Evolutionary conservation across 2,113 vertebrate genomes (phyloP).

Genomic region (Cacatua alba): DNA sequence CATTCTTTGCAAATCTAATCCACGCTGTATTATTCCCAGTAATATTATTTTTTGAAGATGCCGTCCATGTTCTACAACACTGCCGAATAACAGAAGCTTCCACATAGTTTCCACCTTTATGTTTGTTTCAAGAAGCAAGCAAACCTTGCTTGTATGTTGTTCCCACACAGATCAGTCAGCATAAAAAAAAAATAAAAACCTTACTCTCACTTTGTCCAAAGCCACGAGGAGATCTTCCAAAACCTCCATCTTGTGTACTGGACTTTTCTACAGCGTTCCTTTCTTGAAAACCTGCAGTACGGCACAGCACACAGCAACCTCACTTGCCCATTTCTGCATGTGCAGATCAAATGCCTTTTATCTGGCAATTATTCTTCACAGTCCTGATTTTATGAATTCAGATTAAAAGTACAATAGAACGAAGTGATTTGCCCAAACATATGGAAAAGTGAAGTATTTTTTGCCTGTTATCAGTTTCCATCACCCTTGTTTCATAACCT

Average conservation of each 20-base stretch:
- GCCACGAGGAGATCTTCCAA: slow-evolving; percentile 31
- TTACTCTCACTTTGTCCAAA: slow-evolving; percentile 52
- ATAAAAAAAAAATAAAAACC: not conserved
- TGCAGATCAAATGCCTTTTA: not conserved
- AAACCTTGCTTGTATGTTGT: not conserved
- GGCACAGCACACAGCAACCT: not conserved
- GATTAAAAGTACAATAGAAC: not conserved
- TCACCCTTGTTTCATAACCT: not conserved
- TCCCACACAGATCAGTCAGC: not conserved
- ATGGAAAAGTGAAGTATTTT: not conserved
- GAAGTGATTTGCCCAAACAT: not conserved
- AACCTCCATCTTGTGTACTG: not conserved
- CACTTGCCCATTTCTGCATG: not conserved
- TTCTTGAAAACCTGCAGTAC: slow-evolving; percentile 61
- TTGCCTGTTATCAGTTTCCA: not conserved
- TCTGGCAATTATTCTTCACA: not conserved
- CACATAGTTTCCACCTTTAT: not conserved
- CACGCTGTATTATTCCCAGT: not conserved
- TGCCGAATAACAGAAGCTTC: not conserved
- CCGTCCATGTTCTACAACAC: not conserved
- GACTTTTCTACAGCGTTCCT: not conserved
- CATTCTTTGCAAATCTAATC: not conserved
- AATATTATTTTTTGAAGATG: not conserved
- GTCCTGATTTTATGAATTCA: not conserved
- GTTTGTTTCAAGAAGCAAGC: not conserved